Evolutionary conservation across 2,113 vertebrate species (phyloP).

Genomic region (Bubalus kerabau): DNA sequence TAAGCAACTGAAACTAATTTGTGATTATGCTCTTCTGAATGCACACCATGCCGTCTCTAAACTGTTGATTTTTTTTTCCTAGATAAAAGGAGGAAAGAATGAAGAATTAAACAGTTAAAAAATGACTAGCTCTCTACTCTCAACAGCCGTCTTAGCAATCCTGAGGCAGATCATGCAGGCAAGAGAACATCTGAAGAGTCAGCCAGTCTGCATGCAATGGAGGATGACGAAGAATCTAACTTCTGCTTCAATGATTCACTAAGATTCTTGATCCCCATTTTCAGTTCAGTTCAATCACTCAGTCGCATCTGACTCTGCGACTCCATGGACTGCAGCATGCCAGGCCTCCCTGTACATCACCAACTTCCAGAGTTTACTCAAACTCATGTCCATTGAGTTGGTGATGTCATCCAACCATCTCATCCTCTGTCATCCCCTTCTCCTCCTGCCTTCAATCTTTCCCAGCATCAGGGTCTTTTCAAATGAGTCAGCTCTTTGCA

Average conservation of each 20-base stretch:
- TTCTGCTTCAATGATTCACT: neutral
- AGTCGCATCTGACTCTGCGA: neutral
- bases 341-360: neutral
- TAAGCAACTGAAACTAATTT: neutral
- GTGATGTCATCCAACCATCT: neutral
- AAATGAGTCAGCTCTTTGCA: neutral
- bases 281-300: neutral
- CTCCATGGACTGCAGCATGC: neutral
- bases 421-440: neutral
- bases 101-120: neutral
- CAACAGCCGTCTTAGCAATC: neutral
- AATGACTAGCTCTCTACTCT: neutral
- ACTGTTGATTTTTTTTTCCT: neutral
- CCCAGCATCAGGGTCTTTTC: neutral
- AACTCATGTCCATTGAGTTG: neutral
- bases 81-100: neutral
- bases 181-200: neutral
- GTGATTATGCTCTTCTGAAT: neutral
- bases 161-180: neutral
- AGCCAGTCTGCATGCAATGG: neutral
- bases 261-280: neutral
- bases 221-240: neutral
- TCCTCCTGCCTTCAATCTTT: neutral
- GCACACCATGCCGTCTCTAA: neutral
- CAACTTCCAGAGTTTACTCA: neutral